These are phyloP conservation scores for Laticauda laticaudata DNA, from an alignment of 2,113 vertebrate species.

Conservation along the genomic window DNA sequence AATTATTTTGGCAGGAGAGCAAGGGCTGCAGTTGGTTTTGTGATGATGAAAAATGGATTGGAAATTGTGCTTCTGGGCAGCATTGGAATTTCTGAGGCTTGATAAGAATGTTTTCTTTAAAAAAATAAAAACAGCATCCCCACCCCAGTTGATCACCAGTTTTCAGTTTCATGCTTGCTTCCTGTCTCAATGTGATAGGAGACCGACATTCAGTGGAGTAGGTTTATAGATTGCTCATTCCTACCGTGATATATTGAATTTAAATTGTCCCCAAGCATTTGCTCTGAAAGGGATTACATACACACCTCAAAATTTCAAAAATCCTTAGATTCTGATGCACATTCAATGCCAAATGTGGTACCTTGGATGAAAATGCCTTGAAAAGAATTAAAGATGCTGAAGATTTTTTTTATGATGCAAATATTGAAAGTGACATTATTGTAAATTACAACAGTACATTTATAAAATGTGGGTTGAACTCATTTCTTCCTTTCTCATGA, in stretches of 20 bases:
- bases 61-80: not conserved
- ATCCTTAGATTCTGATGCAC: not conserved
- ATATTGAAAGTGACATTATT: constrained; percentile 5
- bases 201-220: not conserved
- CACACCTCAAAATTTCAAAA: not conserved
- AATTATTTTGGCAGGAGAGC: not conserved
- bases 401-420: accelerated
- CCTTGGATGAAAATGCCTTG: not conserved
- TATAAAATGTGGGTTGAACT: not conserved
- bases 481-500: not conserved
- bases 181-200: not conserved
- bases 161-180: not conserved
- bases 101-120: not conserved
- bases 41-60: not conserved
- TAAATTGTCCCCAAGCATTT: not conserved
- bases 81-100: not conserved
- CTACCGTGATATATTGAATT: not conserved
- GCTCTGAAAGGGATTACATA: not conserved
- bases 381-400: not conserved
- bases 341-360: not conserved
- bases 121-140: not conserved
- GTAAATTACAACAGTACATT: not conserved
- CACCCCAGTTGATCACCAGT: not conserved
- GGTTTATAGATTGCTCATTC: not conserved
- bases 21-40: not conserved